Percentiles rank a stretch among this genome's conserved stretches.
phyloP scores from a whole-genome alignment of 2,113 vertebrate genomes.

The Narcine bancroftii region DNA sequence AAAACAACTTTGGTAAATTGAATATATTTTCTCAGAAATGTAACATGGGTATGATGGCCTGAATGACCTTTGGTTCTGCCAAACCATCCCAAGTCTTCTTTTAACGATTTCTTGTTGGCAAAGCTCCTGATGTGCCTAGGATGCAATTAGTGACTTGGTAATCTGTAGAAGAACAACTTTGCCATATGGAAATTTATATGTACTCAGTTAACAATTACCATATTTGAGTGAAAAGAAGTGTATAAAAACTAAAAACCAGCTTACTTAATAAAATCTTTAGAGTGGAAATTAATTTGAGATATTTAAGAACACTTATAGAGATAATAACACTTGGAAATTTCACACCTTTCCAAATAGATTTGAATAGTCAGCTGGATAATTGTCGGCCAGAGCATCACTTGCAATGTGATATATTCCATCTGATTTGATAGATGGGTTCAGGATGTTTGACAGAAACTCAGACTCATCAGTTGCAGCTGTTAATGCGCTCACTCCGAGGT shows the following conservation, averaged over 20 bases:
- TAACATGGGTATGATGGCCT: not conserved
- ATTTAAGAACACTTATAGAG: not conserved
- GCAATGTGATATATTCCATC: not conserved
- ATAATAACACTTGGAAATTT: not conserved
- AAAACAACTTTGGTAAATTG: not conserved
- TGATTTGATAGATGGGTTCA: not conserved
- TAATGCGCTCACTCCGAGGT: no score
- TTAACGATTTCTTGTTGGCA: no score
- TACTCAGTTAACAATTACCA: not conserved
- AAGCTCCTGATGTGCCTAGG: no score
- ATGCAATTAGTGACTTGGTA: not conserved
- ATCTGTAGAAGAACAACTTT: not conserved
- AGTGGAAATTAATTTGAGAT: not conserved
- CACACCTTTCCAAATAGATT: not conserved
- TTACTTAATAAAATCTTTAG: not conserved
- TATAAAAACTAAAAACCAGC: not conserved
- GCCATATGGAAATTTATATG: not conserved
- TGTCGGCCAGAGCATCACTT: not conserved
- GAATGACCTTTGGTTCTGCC: no score
- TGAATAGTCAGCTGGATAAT: not conserved
- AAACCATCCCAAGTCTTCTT: no score
- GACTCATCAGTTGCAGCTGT: not conserved
- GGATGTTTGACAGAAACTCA: not conserved
- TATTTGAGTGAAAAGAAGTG: not conserved
- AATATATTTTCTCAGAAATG: not conserved